These are phyloP conservation scores for Atrichornis clamosus DNA, from an alignment of 2,113 vertebrate species.

Conservation along the genomic window DNA sequence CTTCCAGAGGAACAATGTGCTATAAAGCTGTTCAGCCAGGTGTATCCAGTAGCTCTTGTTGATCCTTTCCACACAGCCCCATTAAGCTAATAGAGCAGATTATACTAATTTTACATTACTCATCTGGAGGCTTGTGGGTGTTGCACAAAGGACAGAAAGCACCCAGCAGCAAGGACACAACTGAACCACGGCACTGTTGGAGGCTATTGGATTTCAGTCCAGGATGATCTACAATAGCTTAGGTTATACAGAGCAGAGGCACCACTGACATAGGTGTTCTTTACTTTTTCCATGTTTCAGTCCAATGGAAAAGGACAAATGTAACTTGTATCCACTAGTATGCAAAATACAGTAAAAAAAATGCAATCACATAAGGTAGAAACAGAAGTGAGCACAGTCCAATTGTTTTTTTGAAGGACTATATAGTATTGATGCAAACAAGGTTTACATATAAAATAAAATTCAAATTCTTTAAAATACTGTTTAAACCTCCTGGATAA, in stretches of 20 bases:
- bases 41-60: neutral
- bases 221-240: neutral
- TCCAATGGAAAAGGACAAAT: neutral
- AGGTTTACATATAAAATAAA: neutral
- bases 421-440: neutral
- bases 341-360: neutral
- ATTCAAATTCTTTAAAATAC: neutral
- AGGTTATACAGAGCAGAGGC: neutral
- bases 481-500: neutral
- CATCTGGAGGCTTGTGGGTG: neutral
- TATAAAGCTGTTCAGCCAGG: neutral
- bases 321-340: neutral
- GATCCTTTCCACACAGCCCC: neutral
- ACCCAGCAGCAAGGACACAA: neutral
- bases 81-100: neutral
- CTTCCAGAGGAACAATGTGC: neutral
- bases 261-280: neutral
- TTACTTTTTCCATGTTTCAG: slow-evolving; percentile 45
- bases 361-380: neutral
- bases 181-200: neutral
- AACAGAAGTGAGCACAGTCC: neutral
- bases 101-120: neutral
- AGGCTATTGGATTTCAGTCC: neutral
- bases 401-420: neutral
- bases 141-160: neutral